phyloP scores from a whole-genome alignment of 2,113 vertebrate genomes.

The Montifringilla adamsi region DNA sequence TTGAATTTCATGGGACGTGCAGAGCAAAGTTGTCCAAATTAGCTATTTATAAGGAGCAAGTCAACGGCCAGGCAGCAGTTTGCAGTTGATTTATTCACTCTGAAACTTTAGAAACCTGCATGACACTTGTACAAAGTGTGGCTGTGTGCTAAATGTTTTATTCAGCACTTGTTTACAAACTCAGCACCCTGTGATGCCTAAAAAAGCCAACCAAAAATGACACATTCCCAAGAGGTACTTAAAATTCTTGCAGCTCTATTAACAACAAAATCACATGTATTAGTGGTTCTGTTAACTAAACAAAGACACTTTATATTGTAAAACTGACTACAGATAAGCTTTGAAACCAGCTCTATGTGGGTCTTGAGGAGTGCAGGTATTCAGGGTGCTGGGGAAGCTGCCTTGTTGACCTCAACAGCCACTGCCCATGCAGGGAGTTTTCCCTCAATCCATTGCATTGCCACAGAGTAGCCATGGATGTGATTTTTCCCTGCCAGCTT shows the following conservation, averaged over 20 bases:
- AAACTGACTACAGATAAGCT: slow-evolving; percentile 19
- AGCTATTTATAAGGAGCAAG: slow-evolving; percentile 54
- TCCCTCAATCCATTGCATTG: neutral
- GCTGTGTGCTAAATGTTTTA: slow-evolving; percentile 36
- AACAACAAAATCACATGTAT: slow-evolving; percentile 47
- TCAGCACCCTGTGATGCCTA: slow-evolving; percentile 48
- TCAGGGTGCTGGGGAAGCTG: neutral
- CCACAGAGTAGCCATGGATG: neutral
- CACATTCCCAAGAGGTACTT: slow-evolving; percentile 65
- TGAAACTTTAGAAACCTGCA: slow-evolving; percentile 67
- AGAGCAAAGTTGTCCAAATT: slow-evolving; percentile 2
- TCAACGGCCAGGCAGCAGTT: slow-evolving; percentile 46
- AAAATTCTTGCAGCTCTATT: slow-evolving; percentile 65
- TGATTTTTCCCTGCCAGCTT: neutral
- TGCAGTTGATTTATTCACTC: slow-evolving; percentile 64
- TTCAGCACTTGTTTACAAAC: slow-evolving; percentile 1
- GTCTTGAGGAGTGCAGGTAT: neutral
- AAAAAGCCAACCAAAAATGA: slow-evolving; percentile 64
- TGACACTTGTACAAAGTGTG: slow-evolving; percentile 47
- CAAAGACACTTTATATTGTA: slow-evolving; percentile 62
- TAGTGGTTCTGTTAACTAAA: slow-evolving; percentile 62
- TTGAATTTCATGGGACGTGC: neutral
- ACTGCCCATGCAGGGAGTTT: neutral
- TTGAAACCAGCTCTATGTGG: neutral
- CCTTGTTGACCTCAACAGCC: neutral